Base-by-base conservation (phyloP, 2,113 vertebrate species). In the Percopsis transmontana region DNA sequence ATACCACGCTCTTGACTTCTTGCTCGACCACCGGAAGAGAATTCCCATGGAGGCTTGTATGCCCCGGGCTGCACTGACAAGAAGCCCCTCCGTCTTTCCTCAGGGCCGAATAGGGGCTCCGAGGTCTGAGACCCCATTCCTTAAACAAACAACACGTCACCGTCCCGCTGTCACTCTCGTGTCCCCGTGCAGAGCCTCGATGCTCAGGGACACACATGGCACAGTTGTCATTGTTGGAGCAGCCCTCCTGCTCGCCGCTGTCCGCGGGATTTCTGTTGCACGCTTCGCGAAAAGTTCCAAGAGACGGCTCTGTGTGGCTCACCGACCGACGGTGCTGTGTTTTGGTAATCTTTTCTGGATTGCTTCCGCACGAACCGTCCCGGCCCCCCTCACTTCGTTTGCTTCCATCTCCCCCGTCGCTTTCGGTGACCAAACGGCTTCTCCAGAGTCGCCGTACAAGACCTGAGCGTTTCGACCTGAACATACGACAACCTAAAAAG, bases 371-470 rank as follows among this genome's bases (percentile, higher is more conserved):
- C 62, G 79, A 65, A 71, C 65, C 82, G 66, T 72, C 71, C 78
- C 79, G 78, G 78, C 62, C 85, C 39, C 61, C 86, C 69, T 90
- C 90, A 76, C 84, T 76, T 83, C 90, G 91, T 80, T 84, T 83
- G 86, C 78, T 72, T 85, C 92, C 93, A 92, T 93, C 91, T 75
- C 89, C 92, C 75, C 86, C 90, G 78, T 90, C 91, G 77, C 86
- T 84, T 85, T 90, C 93, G 73, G 93, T 91, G 90, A 94, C 89
- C 91, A 95, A 92, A 89, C 96, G 95, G 94, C 94, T 97, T 92
- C 94, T 94, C 96, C 96, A 97, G 91, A 98, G 96, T 91, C 96
- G 95, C 94, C 96, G 96, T 93, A 96, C 94, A 85, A 98, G 95
- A 92, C 95, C 95, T 84, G 95, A 91, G 90, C 96, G 95, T 96